A percentile compares a stretch with the other conserved stretches of the same genome.
These are phyloP conservation scores for Buathra laborator DNA, from an alignment of 2,888 invertebrate genomes.

Conservation along the genomic window DNA sequence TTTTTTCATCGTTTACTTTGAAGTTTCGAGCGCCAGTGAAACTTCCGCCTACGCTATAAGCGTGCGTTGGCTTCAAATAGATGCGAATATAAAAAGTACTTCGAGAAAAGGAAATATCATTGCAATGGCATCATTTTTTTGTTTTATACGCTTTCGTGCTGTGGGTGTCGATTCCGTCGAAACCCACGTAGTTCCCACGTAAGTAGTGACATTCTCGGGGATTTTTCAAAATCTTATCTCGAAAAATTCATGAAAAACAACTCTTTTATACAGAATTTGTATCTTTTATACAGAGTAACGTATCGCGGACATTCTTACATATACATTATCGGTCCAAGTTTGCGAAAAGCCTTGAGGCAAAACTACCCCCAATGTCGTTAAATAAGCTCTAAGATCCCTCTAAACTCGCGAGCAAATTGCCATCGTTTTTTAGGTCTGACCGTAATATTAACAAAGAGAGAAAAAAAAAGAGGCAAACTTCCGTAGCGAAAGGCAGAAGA, in stretches of 20 bases:
- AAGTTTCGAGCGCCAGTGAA: too few relatives aligned
- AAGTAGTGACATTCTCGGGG: neutral
- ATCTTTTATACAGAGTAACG: neutral
- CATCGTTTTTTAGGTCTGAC: conserved; percentile 19
- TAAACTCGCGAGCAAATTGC: conserved; percentile 19
- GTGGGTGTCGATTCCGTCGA: too few relatives aligned
- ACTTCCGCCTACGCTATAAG: too few relatives aligned
- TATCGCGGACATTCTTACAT: neutral
- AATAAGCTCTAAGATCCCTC: neutral
- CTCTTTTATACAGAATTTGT: neutral
- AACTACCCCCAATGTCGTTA: neutral
- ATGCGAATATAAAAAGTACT: too few relatives aligned
- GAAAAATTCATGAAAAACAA: neutral
- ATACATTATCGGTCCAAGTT: neutral
- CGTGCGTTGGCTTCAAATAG: too few relatives aligned
- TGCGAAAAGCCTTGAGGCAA: neutral
- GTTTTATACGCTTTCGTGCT: too few relatives aligned
- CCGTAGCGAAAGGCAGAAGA: neutral
- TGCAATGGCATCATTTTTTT: too few relatives aligned
- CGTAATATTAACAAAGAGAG: neutral
- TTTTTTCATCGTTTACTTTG: too few relatives aligned
- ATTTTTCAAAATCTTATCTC: neutral
- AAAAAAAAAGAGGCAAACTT: neutral
- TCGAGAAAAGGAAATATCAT: too few relatives aligned
- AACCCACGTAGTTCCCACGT: too few relatives aligned